Evolutionary conservation across 2,888 invertebrate genomes (phyloP), one percentile per base, ranked within the genome.

Genomic region (Cryptus armator): DNA sequence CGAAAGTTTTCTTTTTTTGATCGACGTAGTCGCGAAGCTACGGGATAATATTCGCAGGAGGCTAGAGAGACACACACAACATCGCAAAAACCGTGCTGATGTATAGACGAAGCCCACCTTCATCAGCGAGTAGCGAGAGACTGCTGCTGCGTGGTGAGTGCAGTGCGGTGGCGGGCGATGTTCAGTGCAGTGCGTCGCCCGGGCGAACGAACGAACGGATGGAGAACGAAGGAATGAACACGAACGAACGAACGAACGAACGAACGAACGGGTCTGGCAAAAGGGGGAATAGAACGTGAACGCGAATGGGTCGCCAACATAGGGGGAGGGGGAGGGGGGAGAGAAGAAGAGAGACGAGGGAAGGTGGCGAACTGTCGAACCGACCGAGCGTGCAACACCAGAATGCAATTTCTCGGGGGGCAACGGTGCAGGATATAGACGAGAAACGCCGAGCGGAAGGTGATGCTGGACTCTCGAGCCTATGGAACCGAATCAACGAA

Each of bases 301-400:
- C 67, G 84, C 37, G 74, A 81, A 76, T 70, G 59, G 24, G 43
- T 78, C 48, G 74, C 59, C 64, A 76, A 53, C 43, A 62, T 46
- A 14, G 67, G 32, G n/a, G 7, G 56, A 16, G 14, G 53, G n/a
- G 44, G 16, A n/a, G 51, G 53, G 37, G n/a, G 19, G 19, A 46
- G 83, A 64, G 19, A 48, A 76, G 70, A 12, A 66, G 76, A 67
- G 78, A 70, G 71, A 77, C 29, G 83, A 86, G 86, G 86, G 83
- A 86, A 87, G 87, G 86, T 88, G 84, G 86, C 86, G 77, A 88
- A 88, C 87, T 88, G 89, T 89, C 87, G 86, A 85, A 85, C 85
- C 84, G 85, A 84, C 87, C 81, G 87, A 87, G 86, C 67, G 76
- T 75, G 70, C 53, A 68, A 70, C 72, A 75, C 64, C 64, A 77